These are phyloP conservation scores for Telmatochromis sp. DNA, from an alignment of 2,113 vertebrate genomes.

Conservation along the genomic window DNA sequence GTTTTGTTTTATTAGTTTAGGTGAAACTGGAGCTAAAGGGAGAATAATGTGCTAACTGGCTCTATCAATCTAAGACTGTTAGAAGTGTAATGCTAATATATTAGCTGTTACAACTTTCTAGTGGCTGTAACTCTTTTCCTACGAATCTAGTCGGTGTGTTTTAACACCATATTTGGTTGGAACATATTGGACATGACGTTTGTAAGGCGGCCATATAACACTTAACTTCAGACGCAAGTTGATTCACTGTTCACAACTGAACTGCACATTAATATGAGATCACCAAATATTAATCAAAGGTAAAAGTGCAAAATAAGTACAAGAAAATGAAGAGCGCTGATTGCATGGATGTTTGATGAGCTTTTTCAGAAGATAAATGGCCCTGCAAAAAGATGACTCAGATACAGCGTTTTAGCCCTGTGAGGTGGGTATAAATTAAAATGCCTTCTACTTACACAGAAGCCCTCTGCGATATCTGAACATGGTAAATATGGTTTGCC, in stretches of 20 bases:
- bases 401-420: not conserved
- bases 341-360: not conserved
- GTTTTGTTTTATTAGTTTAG: not conserved
- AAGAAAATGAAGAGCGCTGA: not conserved
- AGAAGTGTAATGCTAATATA: not conserved
- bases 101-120: not conserved
- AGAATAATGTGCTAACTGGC: not conserved
- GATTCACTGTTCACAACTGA: not conserved
- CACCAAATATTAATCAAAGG: conserved; percentile 12
- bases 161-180: not conserved
- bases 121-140: not conserved
- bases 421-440: not conserved
- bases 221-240: not conserved
- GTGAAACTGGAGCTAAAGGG: not conserved
- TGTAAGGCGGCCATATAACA: not conserved
- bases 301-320: not conserved
- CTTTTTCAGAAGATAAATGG: not conserved
- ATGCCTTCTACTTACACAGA: not conserved
- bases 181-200: not conserved
- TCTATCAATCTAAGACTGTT: not conserved
- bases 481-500: not conserved
- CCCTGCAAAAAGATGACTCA: not conserved
- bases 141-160: not conserved
- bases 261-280: conserved; percentile 8
- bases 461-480: not conserved